Evolutionary conservation across 2,888 invertebrate genomes (phyloP), one percentile per base, ranked within the genome.

Genomic region (Dusona sp.): DNA sequence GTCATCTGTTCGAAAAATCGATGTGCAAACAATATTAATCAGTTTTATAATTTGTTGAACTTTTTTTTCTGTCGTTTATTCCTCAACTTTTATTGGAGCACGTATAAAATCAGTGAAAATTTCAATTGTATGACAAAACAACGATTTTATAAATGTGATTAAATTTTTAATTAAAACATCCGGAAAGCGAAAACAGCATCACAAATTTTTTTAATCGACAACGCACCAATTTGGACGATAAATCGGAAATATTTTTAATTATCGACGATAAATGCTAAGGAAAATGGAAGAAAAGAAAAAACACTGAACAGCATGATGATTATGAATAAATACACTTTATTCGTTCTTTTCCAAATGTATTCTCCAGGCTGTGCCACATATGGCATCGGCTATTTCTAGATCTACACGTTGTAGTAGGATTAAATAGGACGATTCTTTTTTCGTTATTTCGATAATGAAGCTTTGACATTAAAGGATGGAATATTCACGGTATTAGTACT

Each of bases 381-480:
- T 86, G 83, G 85, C 88, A 88, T 77, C 70, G 84, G 84, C 83
- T 85, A 84, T 83, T 38, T 87, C 83, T 84, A 79, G 51, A 74
- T 79, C 87, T 87, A 87, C 82, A 87, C 75, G 75, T 79, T 87
- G 81, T 82, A 75, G 77, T 87, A 87, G 82, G 84, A 79, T 87
- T 87, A 87, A 82, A 84, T 84, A 87, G 84, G 87, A 85, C 83
- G 80, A 85, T 57, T 74, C 75, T 80, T 79, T 64, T 81, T 80
- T 64, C n/a, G 79, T 72, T 77, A 83, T 45, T 77, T 80, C 79
- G 70, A 87, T 84, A 72, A 87, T 65, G 84, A 87, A 87, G 84
- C 86, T 82, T 80, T 57, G 82, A 84, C 86, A 84, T 87, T 84
- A 99, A 86, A 86, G 79, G 86, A 81, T 86, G 86, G 84, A 86